Evolutionary conservation across 1,140 invertebrate genomes (phyloP).

Genomic region (Caerostris darwini): DNA sequence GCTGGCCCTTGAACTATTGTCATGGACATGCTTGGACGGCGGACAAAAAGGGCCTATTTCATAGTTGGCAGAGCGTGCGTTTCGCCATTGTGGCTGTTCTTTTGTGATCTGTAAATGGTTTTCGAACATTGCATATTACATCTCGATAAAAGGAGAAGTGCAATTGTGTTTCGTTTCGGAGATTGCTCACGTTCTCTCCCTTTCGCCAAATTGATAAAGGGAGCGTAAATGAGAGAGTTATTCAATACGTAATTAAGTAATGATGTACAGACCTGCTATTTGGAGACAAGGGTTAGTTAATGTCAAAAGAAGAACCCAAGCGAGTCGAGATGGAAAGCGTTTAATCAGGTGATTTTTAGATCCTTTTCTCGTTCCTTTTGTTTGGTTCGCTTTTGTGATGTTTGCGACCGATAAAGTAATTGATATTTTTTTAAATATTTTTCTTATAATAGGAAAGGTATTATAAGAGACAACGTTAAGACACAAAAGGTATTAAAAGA

Average conservation of each 20-base stretch:
- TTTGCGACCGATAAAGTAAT: neutral
- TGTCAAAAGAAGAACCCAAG: slow-evolving; percentile 15
- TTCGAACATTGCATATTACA: slow-evolving; percentile 54
- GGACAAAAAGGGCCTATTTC: slow-evolving; percentile 68
- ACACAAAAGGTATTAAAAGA: no score
- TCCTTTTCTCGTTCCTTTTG: neutral
- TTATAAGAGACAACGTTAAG: no score
- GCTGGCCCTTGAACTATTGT: slow-evolving; percentile 38
- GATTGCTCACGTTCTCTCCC: neutral
- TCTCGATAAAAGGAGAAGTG: neutral
- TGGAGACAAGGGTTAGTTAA: neutral
- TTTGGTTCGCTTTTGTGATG: neutral
- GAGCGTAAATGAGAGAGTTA: slow-evolving; percentile 43
- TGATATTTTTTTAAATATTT: neutral
- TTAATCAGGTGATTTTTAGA: neutral
- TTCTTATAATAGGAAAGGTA: no score
- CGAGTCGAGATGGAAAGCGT: slow-evolving; percentile 2
- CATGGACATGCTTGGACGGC: slow-evolving; percentile 60
- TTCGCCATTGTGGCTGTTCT: neutral
- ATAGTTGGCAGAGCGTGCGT: slow-evolving; percentile 55
- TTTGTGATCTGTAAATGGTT: slow-evolving; percentile 66
- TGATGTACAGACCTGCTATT: neutral
- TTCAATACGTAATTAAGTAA: slow-evolving; percentile 41
- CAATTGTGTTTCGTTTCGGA: neutral
- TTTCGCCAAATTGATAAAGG: slow-evolving; percentile 61